phyloP scores from a whole-genome alignment of 1,140 invertebrate species.

The Maniola jurtina region DNA sequence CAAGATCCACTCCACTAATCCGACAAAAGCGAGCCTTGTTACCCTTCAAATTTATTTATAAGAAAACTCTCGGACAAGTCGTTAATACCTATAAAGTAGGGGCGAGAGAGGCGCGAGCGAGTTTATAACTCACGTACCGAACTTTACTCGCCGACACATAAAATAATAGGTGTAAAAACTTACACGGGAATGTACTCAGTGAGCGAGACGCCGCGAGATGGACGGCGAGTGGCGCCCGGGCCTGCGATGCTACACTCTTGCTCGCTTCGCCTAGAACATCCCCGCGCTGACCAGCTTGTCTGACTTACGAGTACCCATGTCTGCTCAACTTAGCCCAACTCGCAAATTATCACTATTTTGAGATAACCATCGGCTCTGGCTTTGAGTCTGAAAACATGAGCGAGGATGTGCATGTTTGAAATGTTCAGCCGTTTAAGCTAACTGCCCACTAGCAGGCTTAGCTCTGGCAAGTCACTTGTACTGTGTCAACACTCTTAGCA shows the following conservation, averaged over 20 bases:
- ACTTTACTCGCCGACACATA: conserved; percentile 79
- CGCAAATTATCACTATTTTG: not conserved
- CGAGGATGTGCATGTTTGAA: not conserved
- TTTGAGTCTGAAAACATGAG: not conserved
- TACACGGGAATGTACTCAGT: conserved; percentile 78
- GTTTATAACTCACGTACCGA: conserved; percentile 79
- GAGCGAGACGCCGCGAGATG: conserved; percentile 67
- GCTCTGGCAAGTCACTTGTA: too few relatives aligned
- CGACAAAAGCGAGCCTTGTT: conserved; percentile 79
- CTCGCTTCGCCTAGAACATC: conserved; percentile 17
- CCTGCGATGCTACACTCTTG: conserved; percentile 17
- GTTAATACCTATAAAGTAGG: conserved; percentile 79
- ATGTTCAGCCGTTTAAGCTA: not conserved
- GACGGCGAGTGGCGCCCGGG: conserved; percentile 46
- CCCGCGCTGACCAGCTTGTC: conserved; percentile 10
- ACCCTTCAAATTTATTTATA: conserved; percentile 79
- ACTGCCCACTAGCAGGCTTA: not conserved
- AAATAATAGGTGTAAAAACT: conserved; percentile 79
- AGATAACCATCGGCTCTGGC: not conserved
- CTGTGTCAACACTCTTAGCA: too few relatives aligned
- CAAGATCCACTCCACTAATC: conserved; percentile 78
- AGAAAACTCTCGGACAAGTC: conserved; percentile 79
- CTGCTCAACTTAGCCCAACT: not conserved
- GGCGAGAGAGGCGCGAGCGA: conserved; percentile 75
- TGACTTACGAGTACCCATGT: not conserved